These are phyloP conservation scores for Phyllostomus discolor DNA, from an alignment of 2,113 vertebrate genomes.

Conservation along the genomic window DNA sequence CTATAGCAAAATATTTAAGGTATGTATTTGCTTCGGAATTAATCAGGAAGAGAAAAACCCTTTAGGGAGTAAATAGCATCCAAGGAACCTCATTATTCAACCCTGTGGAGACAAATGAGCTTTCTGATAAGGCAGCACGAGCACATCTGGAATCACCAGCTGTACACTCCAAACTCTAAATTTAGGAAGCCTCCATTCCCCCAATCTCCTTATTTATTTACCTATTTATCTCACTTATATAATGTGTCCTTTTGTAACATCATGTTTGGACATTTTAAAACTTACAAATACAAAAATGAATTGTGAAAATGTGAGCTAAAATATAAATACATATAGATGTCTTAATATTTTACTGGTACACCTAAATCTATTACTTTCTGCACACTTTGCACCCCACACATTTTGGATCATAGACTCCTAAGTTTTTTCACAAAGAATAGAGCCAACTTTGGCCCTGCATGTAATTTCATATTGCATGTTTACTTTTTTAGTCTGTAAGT, in stretches of 20 bases:
- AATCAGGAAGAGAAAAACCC: slow-evolving; percentile 19
- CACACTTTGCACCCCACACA: not conserved
- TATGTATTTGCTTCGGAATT: not conserved
- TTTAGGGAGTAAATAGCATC: slow-evolving; percentile 5
- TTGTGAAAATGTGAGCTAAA: not conserved
- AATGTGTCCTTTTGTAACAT: not conserved
- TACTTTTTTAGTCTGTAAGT: not conserved
- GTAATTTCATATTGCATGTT: not conserved
- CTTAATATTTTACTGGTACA: not conserved
- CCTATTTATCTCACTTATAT: not conserved
- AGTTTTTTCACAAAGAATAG: not conserved
- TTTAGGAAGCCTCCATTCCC: not conserved
- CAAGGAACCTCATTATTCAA: slow-evolving; percentile 19
- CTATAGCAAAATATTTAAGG: not conserved
- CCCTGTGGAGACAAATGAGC: slow-evolving; percentile 29
- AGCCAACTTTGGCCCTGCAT: not conserved
- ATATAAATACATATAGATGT: not conserved
- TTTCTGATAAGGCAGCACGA: not conserved
- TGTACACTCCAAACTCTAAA: not conserved
- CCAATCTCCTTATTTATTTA: not conserved
- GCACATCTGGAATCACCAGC: slow-evolving; percentile 29
- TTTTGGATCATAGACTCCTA: not conserved
- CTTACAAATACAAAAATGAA: not conserved
- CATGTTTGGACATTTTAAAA: slow-evolving; percentile 5
- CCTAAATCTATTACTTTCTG: not conserved